Conservation (phyloP, 2,797 vertebrate genomes). For the Enteromius radiatus region DNA sequence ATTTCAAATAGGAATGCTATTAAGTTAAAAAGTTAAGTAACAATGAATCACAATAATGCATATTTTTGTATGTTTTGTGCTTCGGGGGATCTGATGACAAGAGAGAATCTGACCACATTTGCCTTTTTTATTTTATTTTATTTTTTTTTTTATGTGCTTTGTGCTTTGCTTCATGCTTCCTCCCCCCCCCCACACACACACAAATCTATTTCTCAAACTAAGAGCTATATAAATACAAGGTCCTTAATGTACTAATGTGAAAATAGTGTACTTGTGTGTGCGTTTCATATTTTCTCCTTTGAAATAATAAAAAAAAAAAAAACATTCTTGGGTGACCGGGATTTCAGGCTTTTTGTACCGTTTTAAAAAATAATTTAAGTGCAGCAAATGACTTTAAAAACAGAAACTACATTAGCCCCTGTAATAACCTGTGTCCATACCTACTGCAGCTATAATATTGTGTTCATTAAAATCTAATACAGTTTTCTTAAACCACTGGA, state of each 20-base stretch:
- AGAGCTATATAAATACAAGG: conserved; percentile 61
- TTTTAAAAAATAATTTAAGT: conserved; percentile 44
- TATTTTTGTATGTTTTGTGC: neutral
- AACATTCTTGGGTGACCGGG: conserved; percentile 78
- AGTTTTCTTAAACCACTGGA: neutral
- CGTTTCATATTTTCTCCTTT: conserved; percentile 60
- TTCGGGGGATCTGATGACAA: neutral
- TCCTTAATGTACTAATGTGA: conserved; percentile 75
- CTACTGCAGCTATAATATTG: neutral
- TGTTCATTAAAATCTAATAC: neutral
- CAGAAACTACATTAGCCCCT: neutral
- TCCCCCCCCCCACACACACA: neutral
- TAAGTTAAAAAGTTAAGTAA: neutral
- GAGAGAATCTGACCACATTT: neutral
- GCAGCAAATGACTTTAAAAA: conserved; percentile 4
- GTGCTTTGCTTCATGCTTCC: neutral
- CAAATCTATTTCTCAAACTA: conserved; percentile 27
- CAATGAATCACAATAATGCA: neutral
- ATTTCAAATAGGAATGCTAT: neutral
- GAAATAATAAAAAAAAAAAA: conserved; percentile 76
- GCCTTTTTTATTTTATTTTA: neutral
- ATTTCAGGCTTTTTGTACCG: conserved; percentile 75
- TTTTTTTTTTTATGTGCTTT: neutral
- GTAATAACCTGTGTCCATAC: conserved; percentile 12
- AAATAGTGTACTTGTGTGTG: conserved; percentile 79